Evolutionary conservation across 2,888 invertebrate species (phyloP).

Genomic region (Synanthedon myopaeformis): DNA sequence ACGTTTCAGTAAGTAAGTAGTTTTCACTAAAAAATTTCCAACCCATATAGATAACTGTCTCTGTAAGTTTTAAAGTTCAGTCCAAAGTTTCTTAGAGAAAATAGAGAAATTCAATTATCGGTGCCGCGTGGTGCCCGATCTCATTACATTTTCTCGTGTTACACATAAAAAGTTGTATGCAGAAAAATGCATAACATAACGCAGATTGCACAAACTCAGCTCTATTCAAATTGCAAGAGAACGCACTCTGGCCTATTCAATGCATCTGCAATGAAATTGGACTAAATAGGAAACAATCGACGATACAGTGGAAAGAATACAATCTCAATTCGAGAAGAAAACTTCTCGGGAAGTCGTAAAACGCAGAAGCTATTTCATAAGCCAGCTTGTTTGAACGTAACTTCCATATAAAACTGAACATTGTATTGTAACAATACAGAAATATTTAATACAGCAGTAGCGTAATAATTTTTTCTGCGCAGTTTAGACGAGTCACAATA

Average conservation of each 20-base stretch:
- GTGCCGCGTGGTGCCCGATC: too few species aligned
- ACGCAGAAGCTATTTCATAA: slow-evolving; percentile 3
- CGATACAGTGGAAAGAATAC: slow-evolving; percentile 1
- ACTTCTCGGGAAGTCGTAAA: slow-evolving; percentile 1
- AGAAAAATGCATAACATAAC: too few species aligned
- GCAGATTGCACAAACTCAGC: not conserved
- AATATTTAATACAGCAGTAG: not conserved
- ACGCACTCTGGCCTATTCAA: not conserved
- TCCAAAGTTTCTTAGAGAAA: too few species aligned
- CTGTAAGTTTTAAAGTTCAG: too few species aligned
- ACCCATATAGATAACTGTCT: too few species aligned
- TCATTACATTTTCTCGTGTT: too few species aligned
- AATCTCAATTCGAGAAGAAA: slow-evolving; percentile 1
- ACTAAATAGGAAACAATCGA: slow-evolving; percentile 14
- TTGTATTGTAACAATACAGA: not conserved
- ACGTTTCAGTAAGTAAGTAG: too few species aligned
- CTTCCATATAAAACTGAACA: not conserved
- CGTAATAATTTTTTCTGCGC: too few species aligned
- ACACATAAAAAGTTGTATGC: too few species aligned
- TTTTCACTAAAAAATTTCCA: too few species aligned
- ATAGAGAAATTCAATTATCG: too few species aligned
- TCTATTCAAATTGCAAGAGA: not conserved
- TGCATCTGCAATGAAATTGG: slow-evolving; percentile 18
- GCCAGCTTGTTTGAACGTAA: not conserved
- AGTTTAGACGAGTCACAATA: too few species aligned